Base-by-base conservation (phyloP, 2,797 vertebrate species). In the Leptatherina wallacei region DNA sequence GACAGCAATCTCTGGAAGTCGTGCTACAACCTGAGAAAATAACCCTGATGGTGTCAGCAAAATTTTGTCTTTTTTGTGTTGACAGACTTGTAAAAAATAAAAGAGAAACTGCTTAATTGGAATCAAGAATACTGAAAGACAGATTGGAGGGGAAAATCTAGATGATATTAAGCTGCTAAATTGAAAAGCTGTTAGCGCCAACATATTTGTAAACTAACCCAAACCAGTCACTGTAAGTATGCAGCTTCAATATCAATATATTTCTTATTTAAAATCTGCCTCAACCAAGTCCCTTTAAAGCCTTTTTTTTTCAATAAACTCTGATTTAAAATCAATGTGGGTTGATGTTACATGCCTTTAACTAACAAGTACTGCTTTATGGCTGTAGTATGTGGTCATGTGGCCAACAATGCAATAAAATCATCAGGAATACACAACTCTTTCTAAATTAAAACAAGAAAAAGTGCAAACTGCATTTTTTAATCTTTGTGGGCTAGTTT, bases 1-100 rank as follows among this genome's bases (percentile, higher is more conserved):
- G 72, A 42, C 30, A 38, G 51, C 29, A 24, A 36, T 36, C 11
- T n/a, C 3, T 57, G 12, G 58, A 69, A 69, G 27, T n/a, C 7
- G 13, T 22, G 4, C 27, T 14, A 11, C 18, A 59, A 27, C 13
- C 12, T 49, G 27, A 36, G 3, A 27, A 66, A 55, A 30, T 27
- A 29, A 57, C 16, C 3, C 35, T 55, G 47, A 40, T 44, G 3
- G 32, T 60, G 49, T 55, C 35, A 58, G 51, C 51, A 27, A 4
- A 52, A 24, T 11, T 11, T 27, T 2, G 22, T 27, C 51, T 11
- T 24, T 1, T 27, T 27, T 52, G 8, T 52, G 22, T 11, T 27
- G 22, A 52, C 3, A 52, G 24, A 44, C 40, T 54, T 12, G 29
- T 30, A 42, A 40, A 40, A 38, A 42, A 32, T 32, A 6, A 32